Base-by-base conservation (phyloP, 2,797 vertebrate genomes). In the Chelmon rostratus region DNA sequence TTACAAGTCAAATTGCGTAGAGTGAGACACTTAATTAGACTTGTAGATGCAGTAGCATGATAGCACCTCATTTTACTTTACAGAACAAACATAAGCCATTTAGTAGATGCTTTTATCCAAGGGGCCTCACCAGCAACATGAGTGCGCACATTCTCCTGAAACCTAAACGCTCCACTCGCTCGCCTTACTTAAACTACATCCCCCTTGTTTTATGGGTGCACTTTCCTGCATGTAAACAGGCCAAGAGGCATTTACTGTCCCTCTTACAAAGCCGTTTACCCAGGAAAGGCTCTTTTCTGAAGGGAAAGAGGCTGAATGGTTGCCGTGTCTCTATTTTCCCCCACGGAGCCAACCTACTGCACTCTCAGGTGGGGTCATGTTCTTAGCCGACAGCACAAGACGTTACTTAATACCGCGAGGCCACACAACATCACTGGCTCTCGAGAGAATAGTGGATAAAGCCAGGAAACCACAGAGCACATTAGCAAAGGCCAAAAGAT, bases 21-120 rank as follows among this genome's bases (percentile, higher is more conserved):
- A 82, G 75, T 76, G 74, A 86, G 87, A 85, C 82, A 70, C 77
- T 90, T 87, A 74, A 92, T 93, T 92, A 88, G 85, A 92, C 86
- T 93, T 91, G 84, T 91, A 92, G 86, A 92, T 92, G 83, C 52
- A 46, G 80, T 76, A 81, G 82, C 77, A 86, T 80, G 84, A 89
- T 89, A 85, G 86, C 79, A 72, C 73, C 79, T 83, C 50, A 37
- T 86, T 89, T 84, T 64, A 66, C 53, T 78, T 78, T 71, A 73
- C 50, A 78, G 69, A 88, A 73, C 68, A 88, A 88, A 85, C 61
- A 81, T 15, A 61, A 69, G 66, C 68, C 64, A 37, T 88, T 85
- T 80, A 9, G 44, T 15, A 53, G 68, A 68, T 2, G 50, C 76
- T 83, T 89, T 90, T 84, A 79, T 87, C 18, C 40, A 11, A 68